Evolutionary conservation across 2,888 invertebrate genomes (phyloP), one percentile per base, ranked within the genome.

Genomic region (Callinectes sapidus): DNA sequence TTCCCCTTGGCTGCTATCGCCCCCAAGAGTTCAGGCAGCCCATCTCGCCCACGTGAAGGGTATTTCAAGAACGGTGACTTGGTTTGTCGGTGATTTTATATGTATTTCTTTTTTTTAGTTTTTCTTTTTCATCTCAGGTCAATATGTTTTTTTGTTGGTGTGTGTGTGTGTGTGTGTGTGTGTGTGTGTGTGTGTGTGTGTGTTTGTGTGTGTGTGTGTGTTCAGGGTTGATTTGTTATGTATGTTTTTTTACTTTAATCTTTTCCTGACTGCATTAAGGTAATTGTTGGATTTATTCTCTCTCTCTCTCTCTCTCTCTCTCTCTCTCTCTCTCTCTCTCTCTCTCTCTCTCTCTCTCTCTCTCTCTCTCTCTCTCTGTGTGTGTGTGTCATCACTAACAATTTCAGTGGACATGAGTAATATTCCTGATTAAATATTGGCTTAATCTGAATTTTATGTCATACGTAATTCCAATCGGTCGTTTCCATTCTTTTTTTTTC

Each of bases 281-380:
- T 71, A 71, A n/a, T n/a, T 71, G 23, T 71, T 71, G 61, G 16
- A 61, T 28, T 28, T 71, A 23, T 71, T 71, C 6, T 71, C 6
- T 71, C n/a, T 71, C 23, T 66, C n/a, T 2, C 66, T 23, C n/a
- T 6, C n/a, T 1, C n/a, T 66, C 66, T 66, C n/a, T 66, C 23
- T 66, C 55, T 66, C 66, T 18, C n/a, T 66, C n/a, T 66, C 66
- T 66, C 66, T 66, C n/a, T n/a, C n/a, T 66, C n/a, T 66, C n/a
- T 66, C 66, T 66, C n/a, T 66, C 66, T 66, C n/a, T 66, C n/a
- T n/a, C 66, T n/a, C n/a, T n/a, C n/a, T 23, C 8, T 71, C n/a
- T 71, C 8, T n/a, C 8, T 71, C 14, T 71, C n/a, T 23, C 23
- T 71, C 23, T 71, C 66, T 71, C 66, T 71, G 5, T n/a, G 5